Evolutionary conservation across 2,888 invertebrate genomes (phyloP), one percentile per base, ranked within the genome.

Genomic region (Pomacea canaliculata): DNA sequence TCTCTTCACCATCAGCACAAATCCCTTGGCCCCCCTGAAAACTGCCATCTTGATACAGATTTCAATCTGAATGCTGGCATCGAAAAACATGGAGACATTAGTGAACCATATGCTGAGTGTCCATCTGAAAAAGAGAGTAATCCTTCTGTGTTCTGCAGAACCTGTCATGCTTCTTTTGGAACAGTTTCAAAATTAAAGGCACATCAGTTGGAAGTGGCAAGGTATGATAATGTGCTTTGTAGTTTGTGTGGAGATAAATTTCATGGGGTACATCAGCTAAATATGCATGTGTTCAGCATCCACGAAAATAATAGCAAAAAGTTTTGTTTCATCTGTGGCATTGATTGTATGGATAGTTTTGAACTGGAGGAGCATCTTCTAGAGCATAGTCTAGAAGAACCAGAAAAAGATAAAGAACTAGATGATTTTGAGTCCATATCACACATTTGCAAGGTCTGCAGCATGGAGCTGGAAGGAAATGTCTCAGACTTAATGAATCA

Each of bases 331-430:
- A 48, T 69, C 23, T 74, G 74, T 49, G 74, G 60, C 27, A 62
- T 46, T 48, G 74, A 74, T 60, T 68, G 68, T 46, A 60, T 69
- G 12, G 74, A 74, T 19, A 59, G 60, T 7, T 74, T 74, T 74
- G 74, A 74, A 49, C 51, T 74, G 16, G 69, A 74, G 48, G 74
- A 74, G 69, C 74, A 74, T 27, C 67, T 74, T 9, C 62, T 74
- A 46, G 74, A 74, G 37, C 74, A 74, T 49, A 74, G 67, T 13
- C 49, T 59, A 8, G 59, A n/a, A 13, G 69, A 69, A 46, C 67
- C 68, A 67, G 74, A 69, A 8, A 56, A 18, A 19, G 73, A 68
- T n/a, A 66, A 68, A 23, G 69, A 74, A n/a, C n/a, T 59, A 7
- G 51, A 60, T 23, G 60, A 69, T 51, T 19, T 62, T 7, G 74